Base-by-base conservation (phyloP, 2,797 vertebrate genomes). In the Liasis olivaceus region DNA sequence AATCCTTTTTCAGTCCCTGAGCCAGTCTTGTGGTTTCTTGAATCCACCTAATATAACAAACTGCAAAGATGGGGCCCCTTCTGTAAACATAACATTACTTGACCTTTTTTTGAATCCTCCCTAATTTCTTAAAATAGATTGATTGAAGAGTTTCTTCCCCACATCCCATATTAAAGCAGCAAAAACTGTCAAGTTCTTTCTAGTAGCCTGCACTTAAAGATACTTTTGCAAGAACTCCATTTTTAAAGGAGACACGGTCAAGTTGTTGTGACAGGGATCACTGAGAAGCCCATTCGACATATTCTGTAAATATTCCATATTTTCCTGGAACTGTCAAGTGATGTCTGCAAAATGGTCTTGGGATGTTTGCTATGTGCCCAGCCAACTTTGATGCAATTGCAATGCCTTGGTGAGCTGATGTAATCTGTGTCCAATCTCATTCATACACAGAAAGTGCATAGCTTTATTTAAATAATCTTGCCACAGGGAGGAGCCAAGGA, bases 381-480 rank as follows among this genome's bases (percentile, higher is more conserved):
- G 94, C 95, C 96, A 96, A 96, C 95, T 96, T 94, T 85, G 89
- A 93, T 95, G 95, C 95, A 93, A 96, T 94, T 60, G 87, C 87
- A 93, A 94, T 93, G 92, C 87, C 94, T 95, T 66, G 91, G 93
- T 90, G 93, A 93, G 91, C 92, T 95, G 86, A 92, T 36, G 88
- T 63, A 87, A 93, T 89, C 95, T 4, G 31, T 0, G 91, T 94
- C 95, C 93, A 96, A 92, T 90, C 81, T 89, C 85, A 2, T 95
- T 91, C 90, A 47, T 92, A 84, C 93, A 93, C 89, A 95, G 88
- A 81, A 58, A 90, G 59, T 92, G 93, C 77, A 94, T 51, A 51
- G 92, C 96, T 96, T 95, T 94, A 90, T 89, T 92, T 94, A 92
- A 96, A 96, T 94, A 95, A 94, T 96, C 96, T 96, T 95, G 94